These are phyloP conservation scores for Lasioglossum calceatum DNA, from an alignment of 2,888 invertebrate genomes.

Conservation along the genomic window DNA sequence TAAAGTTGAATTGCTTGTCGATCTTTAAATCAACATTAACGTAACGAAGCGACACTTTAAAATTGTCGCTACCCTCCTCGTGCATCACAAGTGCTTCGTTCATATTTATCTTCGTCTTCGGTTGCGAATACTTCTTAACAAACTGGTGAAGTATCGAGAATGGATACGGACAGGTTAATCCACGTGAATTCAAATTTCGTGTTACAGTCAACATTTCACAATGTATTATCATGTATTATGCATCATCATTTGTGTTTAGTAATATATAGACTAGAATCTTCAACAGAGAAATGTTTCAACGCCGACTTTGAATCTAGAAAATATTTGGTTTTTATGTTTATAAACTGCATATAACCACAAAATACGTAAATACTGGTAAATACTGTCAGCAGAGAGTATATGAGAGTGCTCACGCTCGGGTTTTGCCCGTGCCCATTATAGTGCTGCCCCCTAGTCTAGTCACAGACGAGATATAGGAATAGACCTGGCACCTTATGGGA, in stretches of 20 bases:
- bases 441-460: too few relatives aligned
- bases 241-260: background rate
- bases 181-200: slow-evolving; percentile 2
- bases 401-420: too few relatives aligned
- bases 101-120: slow-evolving; percentile 82
- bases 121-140: slow-evolving; percentile 18
- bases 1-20: slow-evolving; percentile 90
- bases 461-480: too few relatives aligned
- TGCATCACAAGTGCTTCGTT: slow-evolving; percentile 87
- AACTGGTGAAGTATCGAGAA: background rate
- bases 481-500: too few relatives aligned
- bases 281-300: background rate
- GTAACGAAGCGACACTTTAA: slow-evolving; percentile 87
- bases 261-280: background rate
- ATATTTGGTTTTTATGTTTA: background rate
- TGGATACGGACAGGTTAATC: background rate
- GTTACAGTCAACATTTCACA: slow-evolving; percentile 24
- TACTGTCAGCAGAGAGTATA: too few relatives aligned
- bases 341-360: background rate
- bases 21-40: slow-evolving; percentile 84
- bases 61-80: slow-evolving; percentile 84
- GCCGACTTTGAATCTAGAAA: background rate
- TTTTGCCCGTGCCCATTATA: too few relatives aligned
- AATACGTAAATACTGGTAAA: background rate
- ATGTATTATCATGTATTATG: background rate